A percentile compares a stretch with the other conserved stretches of the same genome.
Conservation (phyloP, 2,797 vertebrate species). For the Spinus pinus region DNA sequence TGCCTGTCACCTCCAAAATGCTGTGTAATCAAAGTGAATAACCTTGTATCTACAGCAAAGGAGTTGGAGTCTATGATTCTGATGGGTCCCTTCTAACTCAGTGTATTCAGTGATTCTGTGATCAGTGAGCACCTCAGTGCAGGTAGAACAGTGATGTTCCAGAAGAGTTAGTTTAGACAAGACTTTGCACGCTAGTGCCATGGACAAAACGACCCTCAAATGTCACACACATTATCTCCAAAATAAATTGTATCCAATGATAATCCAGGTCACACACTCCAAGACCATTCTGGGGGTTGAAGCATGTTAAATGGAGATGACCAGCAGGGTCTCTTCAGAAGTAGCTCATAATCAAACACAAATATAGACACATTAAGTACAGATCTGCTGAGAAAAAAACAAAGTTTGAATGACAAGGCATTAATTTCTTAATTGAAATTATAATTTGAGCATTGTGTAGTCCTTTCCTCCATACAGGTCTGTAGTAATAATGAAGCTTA, state of each 20-base stretch:
- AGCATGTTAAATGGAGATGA: not conserved
- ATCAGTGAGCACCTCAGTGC: not conserved
- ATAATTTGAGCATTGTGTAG: not conserved
- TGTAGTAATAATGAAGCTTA: not conserved
- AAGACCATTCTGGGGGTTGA: not conserved
- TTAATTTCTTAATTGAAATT: not conserved
- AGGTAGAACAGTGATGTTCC: not conserved
- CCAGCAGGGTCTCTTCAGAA: not conserved
- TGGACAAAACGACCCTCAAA: not conserved
- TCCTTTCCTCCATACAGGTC: not conserved
- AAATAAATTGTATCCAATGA: not conserved
- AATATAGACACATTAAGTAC: not conserved
- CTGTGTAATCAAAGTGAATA: not conserved
- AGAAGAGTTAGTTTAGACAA: not conserved
- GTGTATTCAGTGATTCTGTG: not conserved
- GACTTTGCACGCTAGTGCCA: not conserved
- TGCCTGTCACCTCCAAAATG: not conserved
- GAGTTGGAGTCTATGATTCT: not conserved
- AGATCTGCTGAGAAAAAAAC: not conserved
- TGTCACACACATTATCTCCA: not conserved
- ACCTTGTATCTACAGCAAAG: not conserved
- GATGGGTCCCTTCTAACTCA: not conserved
- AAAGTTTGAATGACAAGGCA: not conserved
- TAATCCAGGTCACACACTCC: not conserved
- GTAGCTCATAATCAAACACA: not conserved